Base-by-base conservation (phyloP, 2,888 invertebrate genomes). In the Dinocampus coccinellae region DNA sequence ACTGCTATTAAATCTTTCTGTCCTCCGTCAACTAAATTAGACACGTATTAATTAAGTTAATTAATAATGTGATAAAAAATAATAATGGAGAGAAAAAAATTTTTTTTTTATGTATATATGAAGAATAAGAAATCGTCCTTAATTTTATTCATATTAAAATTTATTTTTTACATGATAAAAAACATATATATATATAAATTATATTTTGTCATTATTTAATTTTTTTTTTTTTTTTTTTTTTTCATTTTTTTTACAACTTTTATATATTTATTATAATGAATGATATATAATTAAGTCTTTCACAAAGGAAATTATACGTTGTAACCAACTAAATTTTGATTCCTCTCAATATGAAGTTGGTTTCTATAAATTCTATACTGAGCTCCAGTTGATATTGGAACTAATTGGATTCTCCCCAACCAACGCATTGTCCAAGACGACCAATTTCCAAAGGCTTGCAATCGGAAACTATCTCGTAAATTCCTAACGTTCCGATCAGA, bases 341-440 rank as follows among this genome's bases (percentile, higher is more conserved):
- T 58, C 20, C 29, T 16, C n/a, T 47, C 16, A 22, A 16, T 47
- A 47, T 20, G 16, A 47, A 47, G 47, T 47, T 47, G 16, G 47
- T 47, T 47, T 7, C 47, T 47, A 47, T 47, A 47, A 47, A 47
- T 47, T 16, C 47, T 20, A 16, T 16, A 47, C 16, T 47, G 47
- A 20, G 11, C 24, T 34, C 20, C 22, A 33, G 33, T 65, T 47
- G 65, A 70, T 70, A 60, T 65, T 70, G 33, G 33, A 65, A 70
- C 65, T 70, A 70, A 70, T 70, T 70, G 65, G 65, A 70, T 70
- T 70, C 65, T 65, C 70, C 55, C 65, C 24, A 47, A n/a, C 47
- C 68, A 26, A 61, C 60, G 61, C 52, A 62, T 65, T 65, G 70
- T 60, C 61, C 53, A 65, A 34, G 47, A 52, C 20, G 34, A 60